Percentiles rank a stretch among this genome's conserved stretches.
Conservation (phyloP, 2,888 invertebrate genomes). For the Dicranocentrus wangi region DNA sequence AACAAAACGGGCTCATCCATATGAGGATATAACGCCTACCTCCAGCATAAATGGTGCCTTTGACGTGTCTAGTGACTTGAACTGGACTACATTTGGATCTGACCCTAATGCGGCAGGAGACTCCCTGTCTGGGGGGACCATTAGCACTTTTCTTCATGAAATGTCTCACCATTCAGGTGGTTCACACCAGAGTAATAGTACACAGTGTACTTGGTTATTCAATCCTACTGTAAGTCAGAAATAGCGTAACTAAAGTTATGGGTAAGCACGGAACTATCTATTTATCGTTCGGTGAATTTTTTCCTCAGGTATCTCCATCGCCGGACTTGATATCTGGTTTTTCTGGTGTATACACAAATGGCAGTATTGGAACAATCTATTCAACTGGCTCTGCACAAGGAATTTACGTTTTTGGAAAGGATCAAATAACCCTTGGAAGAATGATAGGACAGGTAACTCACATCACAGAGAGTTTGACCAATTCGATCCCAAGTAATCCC, state of each 20-base stretch:
- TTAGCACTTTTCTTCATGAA: conserved; percentile 72
- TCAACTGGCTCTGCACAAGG: conserved; percentile 72
- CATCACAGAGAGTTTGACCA: neutral
- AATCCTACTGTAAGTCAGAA: conserved; percentile 65
- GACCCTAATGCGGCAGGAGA: conserved; percentile 53
- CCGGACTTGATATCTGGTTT: conserved; percentile 72
- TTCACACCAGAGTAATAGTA: conserved; percentile 70
- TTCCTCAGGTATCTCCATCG: conserved; percentile 67
- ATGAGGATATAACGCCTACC: conserved; percentile 77
- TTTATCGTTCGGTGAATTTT: neutral
- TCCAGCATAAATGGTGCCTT: conserved; percentile 70
- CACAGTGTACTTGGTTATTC: conserved; percentile 71
- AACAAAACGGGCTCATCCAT: conserved; percentile 79
- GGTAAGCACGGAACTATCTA: too few relatives aligned
- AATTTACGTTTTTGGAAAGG: conserved; percentile 75
- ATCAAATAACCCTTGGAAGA: conserved; percentile 79
- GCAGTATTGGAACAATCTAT: conserved; percentile 71
- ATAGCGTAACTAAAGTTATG: neutral
- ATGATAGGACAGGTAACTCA: conserved; percentile 78
- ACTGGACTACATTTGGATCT: conserved; percentile 72
- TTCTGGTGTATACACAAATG: conserved; percentile 69
- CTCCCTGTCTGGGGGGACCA: conserved; percentile 69
- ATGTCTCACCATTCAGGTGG: conserved; percentile 70
- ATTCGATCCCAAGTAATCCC: too few relatives aligned
- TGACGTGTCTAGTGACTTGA: conserved; percentile 69